Evolutionary conservation across 2,888 invertebrate species (phyloP), one percentile per base, ranked within the genome.

Genomic region (Lissocephala sabroskyi): DNA sequence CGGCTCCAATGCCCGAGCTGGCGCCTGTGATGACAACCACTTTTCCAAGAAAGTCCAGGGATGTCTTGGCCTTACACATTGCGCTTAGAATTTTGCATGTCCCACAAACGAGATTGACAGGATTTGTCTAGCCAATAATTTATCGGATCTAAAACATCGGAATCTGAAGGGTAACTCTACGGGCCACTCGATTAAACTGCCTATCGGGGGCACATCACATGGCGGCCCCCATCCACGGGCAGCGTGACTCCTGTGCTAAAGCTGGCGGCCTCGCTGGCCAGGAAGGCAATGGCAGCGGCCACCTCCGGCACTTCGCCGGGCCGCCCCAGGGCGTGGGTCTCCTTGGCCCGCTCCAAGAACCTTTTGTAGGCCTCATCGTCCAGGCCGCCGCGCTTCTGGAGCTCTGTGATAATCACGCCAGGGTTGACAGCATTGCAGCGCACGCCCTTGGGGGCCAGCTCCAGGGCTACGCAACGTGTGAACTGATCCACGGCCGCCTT

Each of bases 401-500:
- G 82, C 79, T 96, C 92, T 0, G 97, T 98, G 0, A 93, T 82
- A 26, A 93, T 92, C 0, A 98, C 97, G 39, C 98, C 81, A 9
- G 98, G 98, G 84, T 96, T 96, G 0, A 97, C 95, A 53, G 91
- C 89, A 83, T 97, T 97, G 0, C 96, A 95, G 53, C 97, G 86
- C 0, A 97, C 94, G 51, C 92, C 90, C 81, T 92, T 92, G 0
- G 89, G 75, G 16, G 93, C 95, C 41, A 95, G 83, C 78, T 95
- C 98, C 51, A 99, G 85, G 2, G 98, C 97, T 0, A 92, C 89
- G 84, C 97, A 97, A 65, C 92, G 88, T 0, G 98, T 98, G 64
- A 99, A 91, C 81, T 98, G 98, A 85, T 99, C 98, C 0, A 98
- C 87, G 1, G 96, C 93, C 9, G 96, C 88, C 85, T 99, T 98